Percentiles rank a stretch among this genome's conserved stretches.
Conservation (phyloP, 2,113 vertebrate genomes). For the Ovis canadensis region DNA sequence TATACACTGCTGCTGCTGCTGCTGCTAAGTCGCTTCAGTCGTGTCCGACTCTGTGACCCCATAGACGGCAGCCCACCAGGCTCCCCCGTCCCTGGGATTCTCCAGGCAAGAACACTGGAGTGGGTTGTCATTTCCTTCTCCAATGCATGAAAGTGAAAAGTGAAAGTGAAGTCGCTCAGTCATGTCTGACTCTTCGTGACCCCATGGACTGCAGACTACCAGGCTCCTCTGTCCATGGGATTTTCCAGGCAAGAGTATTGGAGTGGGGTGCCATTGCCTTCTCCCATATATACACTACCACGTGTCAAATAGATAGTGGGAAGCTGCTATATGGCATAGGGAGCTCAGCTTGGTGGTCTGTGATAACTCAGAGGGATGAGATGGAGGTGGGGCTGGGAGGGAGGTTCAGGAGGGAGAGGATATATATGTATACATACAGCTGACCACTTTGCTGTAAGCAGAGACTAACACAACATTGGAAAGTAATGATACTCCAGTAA, state of each 20-base stretch:
- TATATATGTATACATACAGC: background rate
- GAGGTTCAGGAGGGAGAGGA: background rate
- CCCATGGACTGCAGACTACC: too few relatives aligned
- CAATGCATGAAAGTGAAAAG: too few relatives aligned
- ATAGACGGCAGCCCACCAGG: too few relatives aligned
- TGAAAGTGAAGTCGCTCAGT: too few relatives aligned
- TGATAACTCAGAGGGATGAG: background rate
- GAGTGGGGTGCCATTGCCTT: too few relatives aligned
- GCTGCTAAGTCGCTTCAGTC: too few relatives aligned
- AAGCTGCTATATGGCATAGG: background rate
- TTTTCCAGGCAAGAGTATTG: too few relatives aligned
- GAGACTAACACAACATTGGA: background rate
- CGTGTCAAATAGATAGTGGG: background rate
- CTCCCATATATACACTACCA: background rate
- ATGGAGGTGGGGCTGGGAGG: background rate
- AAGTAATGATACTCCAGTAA: background rate
- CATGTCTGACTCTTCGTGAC: accelerated
- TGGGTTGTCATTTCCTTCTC: too few relatives aligned
- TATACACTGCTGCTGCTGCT: background rate
- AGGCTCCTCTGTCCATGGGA: too few relatives aligned
- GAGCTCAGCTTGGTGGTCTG: background rate
- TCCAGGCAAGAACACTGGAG: too few relatives aligned
- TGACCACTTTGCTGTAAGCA: background rate
- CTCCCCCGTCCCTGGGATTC: too few relatives aligned
- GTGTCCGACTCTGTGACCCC: too few relatives aligned